These are phyloP conservation scores for Gymnosoma rotundatum DNA, from an alignment of 2,888 invertebrate species.

Conservation along the genomic window DNA sequence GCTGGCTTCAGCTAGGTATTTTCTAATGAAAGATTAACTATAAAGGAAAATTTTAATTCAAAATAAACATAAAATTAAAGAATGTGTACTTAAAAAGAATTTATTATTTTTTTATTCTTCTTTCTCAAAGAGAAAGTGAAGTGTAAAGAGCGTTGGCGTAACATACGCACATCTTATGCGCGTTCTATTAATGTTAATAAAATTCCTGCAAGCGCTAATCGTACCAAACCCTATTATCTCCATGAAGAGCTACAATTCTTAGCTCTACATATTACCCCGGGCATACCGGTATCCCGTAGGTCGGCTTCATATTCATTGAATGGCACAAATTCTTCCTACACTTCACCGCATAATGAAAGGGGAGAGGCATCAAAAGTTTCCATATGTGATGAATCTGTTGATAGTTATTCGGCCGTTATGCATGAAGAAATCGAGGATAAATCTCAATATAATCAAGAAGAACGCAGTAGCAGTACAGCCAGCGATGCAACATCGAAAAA, in stretches of 20 bases:
- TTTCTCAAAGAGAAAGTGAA: too few species aligned
- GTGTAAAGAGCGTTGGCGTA: constrained; percentile 80
- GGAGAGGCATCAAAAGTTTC: constrained; percentile 72
- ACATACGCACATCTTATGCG: constrained; percentile 80
- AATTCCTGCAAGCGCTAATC: constrained; percentile 75
- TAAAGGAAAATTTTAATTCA: too few species aligned
- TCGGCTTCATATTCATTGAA: constrained; percentile 54
- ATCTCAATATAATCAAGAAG: constrained; percentile 62
- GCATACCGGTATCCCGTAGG: constrained; percentile 72
- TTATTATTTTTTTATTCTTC: too few species aligned
- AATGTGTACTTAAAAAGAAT: too few species aligned
- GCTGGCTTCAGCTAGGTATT: too few species aligned
- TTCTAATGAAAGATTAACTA: too few species aligned
- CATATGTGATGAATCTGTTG: constrained; percentile 73
- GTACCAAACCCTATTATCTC: constrained; percentile 75
- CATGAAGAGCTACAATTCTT: constrained; percentile 75
- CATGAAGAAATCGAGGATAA: constrained; percentile 67
- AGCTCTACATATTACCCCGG: constrained; percentile 75
- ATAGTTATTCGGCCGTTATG: constrained; percentile 71
- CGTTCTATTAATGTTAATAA: constrained; percentile 79
- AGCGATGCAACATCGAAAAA: constrained; percentile 60
- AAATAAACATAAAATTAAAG: too few species aligned
- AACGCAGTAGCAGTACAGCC: constrained; percentile 56
- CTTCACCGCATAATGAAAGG: constrained; percentile 70
- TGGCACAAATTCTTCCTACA: constrained; percentile 54